Evolutionary conservation across 2,113 vertebrate genomes (phyloP).

Genomic region (Psammodynastes pulverulentus): DNA sequence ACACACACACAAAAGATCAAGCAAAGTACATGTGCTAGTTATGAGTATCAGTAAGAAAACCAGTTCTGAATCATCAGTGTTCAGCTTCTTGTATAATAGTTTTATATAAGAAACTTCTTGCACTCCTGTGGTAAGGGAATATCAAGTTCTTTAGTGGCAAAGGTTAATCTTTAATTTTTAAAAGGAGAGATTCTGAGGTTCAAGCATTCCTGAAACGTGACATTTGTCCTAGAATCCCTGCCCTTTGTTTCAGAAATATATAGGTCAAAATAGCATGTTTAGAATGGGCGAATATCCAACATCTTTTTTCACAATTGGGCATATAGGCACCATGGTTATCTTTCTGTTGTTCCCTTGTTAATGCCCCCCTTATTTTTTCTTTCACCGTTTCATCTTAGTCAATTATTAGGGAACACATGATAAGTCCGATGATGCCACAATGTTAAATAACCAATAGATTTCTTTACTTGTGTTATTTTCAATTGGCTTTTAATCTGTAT

Average conservation of each 20-base stretch:
- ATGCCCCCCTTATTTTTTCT: background rate
- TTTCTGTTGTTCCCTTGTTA: background rate
- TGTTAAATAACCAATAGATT: background rate
- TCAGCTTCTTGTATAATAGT: slow-evolving; percentile 62
- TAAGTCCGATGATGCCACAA: background rate
- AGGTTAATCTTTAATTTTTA: background rate
- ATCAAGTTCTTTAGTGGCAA: background rate
- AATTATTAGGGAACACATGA: background rate
- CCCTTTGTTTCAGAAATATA: background rate
- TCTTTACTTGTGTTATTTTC: background rate
- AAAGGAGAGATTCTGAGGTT: background rate
- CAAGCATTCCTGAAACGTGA: background rate
- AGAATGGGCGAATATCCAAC: background rate
- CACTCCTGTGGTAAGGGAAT: background rate
- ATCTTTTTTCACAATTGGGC: background rate
- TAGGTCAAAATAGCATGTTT: background rate
- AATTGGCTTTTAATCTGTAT: background rate
- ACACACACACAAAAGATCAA: slow-evolving; percentile 45
- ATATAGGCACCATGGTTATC: background rate
- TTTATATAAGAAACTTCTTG: slow-evolving; percentile 59
- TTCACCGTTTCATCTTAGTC: background rate
- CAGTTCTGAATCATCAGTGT: slow-evolving; percentile 55
- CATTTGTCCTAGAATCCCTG: background rate
- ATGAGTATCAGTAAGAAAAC: slow-evolving; percentile 59
- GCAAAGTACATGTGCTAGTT: slow-evolving; percentile 60